phyloP scores from a whole-genome alignment of 2,797 vertebrate species.

The Odontamblyopus lacepedii region DNA sequence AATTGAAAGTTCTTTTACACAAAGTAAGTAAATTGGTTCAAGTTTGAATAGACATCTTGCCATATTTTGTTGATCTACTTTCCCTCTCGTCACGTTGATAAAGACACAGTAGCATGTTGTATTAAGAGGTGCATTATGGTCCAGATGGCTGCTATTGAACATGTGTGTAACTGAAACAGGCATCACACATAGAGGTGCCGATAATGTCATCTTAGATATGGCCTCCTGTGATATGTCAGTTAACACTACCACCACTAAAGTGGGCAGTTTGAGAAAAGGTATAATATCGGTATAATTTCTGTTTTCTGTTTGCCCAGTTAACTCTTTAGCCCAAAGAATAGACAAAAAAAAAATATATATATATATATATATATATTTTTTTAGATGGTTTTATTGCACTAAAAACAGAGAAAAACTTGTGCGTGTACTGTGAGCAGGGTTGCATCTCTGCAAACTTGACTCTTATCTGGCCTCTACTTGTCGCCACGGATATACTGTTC shows the following conservation, averaged over 20 bases:
- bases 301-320: too few relatives aligned
- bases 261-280: too few relatives aligned
- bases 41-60: background rate
- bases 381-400: too few relatives aligned
- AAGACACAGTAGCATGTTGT: slow-evolving; percentile 11
- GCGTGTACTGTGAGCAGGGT: too few relatives aligned
- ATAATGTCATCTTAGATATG: slow-evolving; percentile 16
- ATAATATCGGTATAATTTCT: too few relatives aligned
- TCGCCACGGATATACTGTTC: too few relatives aligned
- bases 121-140: background rate
- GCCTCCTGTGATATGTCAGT: slow-evolving; percentile 28
- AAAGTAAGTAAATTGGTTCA: background rate
- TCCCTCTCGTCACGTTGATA: background rate
- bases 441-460: too few relatives aligned
- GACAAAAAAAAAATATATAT: too few relatives aligned
- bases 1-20: background rate
- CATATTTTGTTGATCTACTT: background rate
- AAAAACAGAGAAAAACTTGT: too few relatives aligned
- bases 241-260: slow-evolving; percentile 5
- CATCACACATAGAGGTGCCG: slow-evolving; percentile 27
- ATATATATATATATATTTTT: too few relatives aligned
- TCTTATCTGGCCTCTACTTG: too few relatives aligned
- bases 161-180: slow-evolving; percentile 21
- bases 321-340: too few relatives aligned
- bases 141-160: slow-evolving; percentile 27